These are phyloP conservation scores for Agonopterix heracliana DNA, from an alignment of 2,888 invertebrate genomes.

Conservation along the genomic window DNA sequence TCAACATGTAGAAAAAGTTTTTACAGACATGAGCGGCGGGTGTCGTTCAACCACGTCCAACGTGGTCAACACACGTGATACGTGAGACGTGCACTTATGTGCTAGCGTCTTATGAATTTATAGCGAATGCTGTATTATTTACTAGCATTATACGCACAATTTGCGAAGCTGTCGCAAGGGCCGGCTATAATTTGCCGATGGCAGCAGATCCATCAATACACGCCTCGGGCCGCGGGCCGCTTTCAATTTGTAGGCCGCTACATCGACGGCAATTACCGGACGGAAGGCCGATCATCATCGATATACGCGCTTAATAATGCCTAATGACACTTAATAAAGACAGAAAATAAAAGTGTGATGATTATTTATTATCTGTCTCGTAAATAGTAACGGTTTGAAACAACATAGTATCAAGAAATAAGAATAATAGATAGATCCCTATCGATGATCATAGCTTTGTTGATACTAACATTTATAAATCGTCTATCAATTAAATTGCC, in stretches of 20 bases:
- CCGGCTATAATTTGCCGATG: conserved; percentile 71
- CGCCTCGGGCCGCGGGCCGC: conserved; percentile 66
- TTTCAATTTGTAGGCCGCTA: conserved; percentile 75
- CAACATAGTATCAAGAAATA: neutral
- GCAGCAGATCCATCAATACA: conserved; percentile 73
- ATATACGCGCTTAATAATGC: conserved; percentile 71
- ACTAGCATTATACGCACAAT: conserved; percentile 75
- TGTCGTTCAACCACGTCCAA: neutral
- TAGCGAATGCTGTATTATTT: conserved; percentile 65
- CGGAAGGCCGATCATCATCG: conserved; percentile 70
- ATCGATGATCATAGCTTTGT: neutral
- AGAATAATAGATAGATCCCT: neutral
- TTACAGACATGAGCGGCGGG: no score
- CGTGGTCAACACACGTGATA: conserved; percentile 21
- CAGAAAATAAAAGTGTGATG: conserved; percentile 68
- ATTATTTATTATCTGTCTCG: conserved; percentile 57
- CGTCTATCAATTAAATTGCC: no score
- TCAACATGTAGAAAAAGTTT: neutral
- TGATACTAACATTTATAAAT: no score
- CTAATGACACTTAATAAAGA: conserved; percentile 75
- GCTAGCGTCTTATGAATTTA: conserved; percentile 61
- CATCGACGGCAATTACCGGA: conserved; percentile 67
- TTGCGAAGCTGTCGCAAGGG: conserved; percentile 75
- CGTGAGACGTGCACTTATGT: conserved; percentile 45
- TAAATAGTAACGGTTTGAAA: conserved; percentile 21